A percentile compares a stretch with the other conserved stretches of the same genome.
These are phyloP conservation scores for Labeo calbasu DNA, from an alignment of 2,797 vertebrate species.

Conservation along the genomic window DNA sequence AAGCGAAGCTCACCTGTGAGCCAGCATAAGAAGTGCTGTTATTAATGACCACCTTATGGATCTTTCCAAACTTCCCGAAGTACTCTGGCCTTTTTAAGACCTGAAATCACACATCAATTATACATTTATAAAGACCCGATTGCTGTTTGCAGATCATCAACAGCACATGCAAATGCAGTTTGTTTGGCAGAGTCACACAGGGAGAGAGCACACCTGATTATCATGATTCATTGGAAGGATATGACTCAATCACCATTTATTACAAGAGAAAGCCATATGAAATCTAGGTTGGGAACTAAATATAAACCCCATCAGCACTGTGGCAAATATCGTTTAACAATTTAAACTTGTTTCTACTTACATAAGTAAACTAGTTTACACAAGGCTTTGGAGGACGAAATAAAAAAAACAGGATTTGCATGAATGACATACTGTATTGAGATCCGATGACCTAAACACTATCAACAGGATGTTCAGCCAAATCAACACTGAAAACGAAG, in stretches of 20 bases:
- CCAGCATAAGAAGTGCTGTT: conserved; percentile 93
- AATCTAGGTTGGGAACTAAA: neutral
- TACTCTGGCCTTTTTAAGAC: conserved; percentile 92
- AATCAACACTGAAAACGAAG: conserved; percentile 36
- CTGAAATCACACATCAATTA: conserved; percentile 63
- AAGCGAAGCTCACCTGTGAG: conserved; percentile 82
- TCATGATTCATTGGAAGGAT: neutral
- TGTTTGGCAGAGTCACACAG: neutral
- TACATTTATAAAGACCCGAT: neutral
- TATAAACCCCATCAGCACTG: neutral
- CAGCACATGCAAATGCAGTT: conserved; percentile 12
- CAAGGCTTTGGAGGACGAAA: neutral
- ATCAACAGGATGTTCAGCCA: conserved; percentile 40
- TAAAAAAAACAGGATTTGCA: neutral
- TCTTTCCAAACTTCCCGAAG: conserved; percentile 93
- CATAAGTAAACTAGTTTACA: neutral
- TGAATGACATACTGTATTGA: conserved; percentile 6
- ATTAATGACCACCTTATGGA: conserved; percentile 94
- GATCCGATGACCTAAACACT: conserved; percentile 20
- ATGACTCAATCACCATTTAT: conserved; percentile 1
- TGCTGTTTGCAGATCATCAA: conserved; percentile 15
- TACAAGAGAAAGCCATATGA: neutral
- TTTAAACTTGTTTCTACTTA: neutral
- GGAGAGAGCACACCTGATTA: conserved; percentile 7
- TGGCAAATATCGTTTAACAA: neutral